Evolutionary conservation across 2,888 invertebrate species (phyloP), one percentile per base, ranked within the genome.

Genomic region (Ctenicera cuprea): DNA sequence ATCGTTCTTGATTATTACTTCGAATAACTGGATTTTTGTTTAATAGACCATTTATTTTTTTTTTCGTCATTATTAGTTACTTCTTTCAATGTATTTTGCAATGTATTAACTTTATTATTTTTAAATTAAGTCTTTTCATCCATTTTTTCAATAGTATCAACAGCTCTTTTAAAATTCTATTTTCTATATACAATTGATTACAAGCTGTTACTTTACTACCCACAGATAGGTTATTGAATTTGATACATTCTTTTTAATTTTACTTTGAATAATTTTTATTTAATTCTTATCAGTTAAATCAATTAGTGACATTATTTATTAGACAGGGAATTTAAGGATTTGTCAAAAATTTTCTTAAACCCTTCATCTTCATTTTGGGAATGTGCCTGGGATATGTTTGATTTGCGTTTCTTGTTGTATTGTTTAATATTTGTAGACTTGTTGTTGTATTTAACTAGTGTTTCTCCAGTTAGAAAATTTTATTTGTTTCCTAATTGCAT

Each of bases 271-370:
- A 43, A 43, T 14, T 43, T 43, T 16, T 14, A 43, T 14, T 20
- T 48, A 20, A 48, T 48, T 48, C 20, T 48, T 48, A 20, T 48
- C 18, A 20, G 48, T 20, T 2, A 48, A 20, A 48, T 48, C 20
- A 20, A 48, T 48, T 48, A 48, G 48, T 48, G 48, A 4, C 43
- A 43, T 43, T 43, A 43, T 43, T 43, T 43, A 43, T 43, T 43
- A 43, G 14, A 43, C n/a, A 43, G 43, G 43, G 43, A 12, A 43
- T 43, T 43, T 2, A 33, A 8, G 2, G 20, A 20, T 14, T 43
- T 43, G n/a, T 43, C 20, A 48, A 9, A 48, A 48, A 16, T 48
- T 18, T 48, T 20, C 1, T 48, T 9, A 16, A 48, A 48, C 20
- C 20, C 18, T 48, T n/a, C n/a, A n/a, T 48, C 48, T 11, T 48